A percentile compares a stretch with the other conserved stretches of the same genome.
phyloP scores from a whole-genome alignment of 2,888 invertebrate species.

The Sussaba pulchella region DNA sequence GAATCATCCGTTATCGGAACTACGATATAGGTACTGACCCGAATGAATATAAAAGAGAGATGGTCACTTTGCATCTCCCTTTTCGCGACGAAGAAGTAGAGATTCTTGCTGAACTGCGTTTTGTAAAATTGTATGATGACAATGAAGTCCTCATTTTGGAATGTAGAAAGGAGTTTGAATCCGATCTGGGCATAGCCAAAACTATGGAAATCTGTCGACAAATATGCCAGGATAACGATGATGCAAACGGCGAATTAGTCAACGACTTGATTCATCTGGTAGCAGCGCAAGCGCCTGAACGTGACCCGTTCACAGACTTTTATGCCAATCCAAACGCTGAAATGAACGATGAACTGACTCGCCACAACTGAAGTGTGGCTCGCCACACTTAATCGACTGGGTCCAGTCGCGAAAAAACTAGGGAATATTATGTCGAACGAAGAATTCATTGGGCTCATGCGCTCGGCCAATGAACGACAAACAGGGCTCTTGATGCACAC shows the following conservation, averaged over 20 bases:
- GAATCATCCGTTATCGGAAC: slow-evolving; percentile 76
- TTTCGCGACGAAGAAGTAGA: slow-evolving; percentile 79
- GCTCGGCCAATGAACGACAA: slow-evolving; percentile 67
- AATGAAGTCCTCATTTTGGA: slow-evolving; percentile 74
- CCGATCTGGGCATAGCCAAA: no score
- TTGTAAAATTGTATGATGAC: slow-evolving; percentile 75
- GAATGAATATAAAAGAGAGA: slow-evolving; percentile 75
- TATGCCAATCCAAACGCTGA: slow-evolving; percentile 62
- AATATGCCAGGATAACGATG: slow-evolving; percentile 21
- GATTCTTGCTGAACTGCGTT: slow-evolving; percentile 78
- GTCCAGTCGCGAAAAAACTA: no score
- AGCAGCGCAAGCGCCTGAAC: slow-evolving; percentile 49
- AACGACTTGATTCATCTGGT: background rate
- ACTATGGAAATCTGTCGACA: no score
- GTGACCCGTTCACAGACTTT: slow-evolving; percentile 64
- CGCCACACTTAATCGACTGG: no score
- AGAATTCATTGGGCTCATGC: slow-evolving; percentile 66
- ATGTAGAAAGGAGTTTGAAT: slow-evolving; percentile 73
- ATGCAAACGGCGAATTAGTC: slow-evolving; percentile 25
- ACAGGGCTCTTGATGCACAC: slow-evolving; percentile 65
- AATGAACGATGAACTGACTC: no score
- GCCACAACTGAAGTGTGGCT: no score
- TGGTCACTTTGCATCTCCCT: no score
- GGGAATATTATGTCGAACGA: no score
- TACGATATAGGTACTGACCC: slow-evolving; percentile 77